Conservation (phyloP, 2,888 invertebrate species). For the Amphipyra berbera region DNA sequence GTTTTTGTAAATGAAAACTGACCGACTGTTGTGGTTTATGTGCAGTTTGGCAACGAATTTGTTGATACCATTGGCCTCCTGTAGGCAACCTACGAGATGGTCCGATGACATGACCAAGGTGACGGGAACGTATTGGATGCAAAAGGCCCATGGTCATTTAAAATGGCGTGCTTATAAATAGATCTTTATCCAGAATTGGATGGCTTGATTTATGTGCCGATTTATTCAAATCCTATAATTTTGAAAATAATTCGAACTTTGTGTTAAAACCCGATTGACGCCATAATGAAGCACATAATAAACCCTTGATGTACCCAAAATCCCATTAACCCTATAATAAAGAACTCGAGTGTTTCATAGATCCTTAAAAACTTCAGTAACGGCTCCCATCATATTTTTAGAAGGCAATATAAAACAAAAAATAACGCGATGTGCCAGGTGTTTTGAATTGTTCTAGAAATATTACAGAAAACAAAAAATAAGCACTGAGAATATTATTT, state of each 20-base stretch:
- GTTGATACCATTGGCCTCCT: too few relatives aligned
- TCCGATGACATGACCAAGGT: too few relatives aligned
- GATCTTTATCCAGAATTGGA: too few relatives aligned
- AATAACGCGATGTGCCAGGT: slow-evolving; percentile 33
- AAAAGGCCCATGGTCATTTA: too few relatives aligned
- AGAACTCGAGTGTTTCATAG: slow-evolving; percentile 10
- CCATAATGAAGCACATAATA: neutral
- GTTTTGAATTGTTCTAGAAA: slow-evolving; percentile 27
- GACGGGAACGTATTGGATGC: too few relatives aligned
- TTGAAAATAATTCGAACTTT: neutral
- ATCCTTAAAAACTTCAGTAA: slow-evolving; percentile 31
- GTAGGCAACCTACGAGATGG: too few relatives aligned
- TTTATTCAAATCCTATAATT: too few relatives aligned
- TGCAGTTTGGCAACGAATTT: too few relatives aligned
- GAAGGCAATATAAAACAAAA: slow-evolving; percentile 29
- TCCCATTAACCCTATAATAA: slow-evolving; percentile 22
- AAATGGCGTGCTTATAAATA: too few relatives aligned
- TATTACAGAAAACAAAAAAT: slow-evolving; percentile 17
- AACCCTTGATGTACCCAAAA: slow-evolving; percentile 12
- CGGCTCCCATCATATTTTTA: slow-evolving; percentile 28
- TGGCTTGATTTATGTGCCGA: too few relatives aligned
- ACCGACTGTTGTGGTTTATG: too few relatives aligned
- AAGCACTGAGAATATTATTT: neutral
- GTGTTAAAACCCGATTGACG: slow-evolving; percentile 15
- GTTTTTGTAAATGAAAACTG: too few relatives aligned